Evolutionary conservation across 2,113 vertebrate genomes (phyloP).

Genomic region (Galeopterus variegatus): DNA sequence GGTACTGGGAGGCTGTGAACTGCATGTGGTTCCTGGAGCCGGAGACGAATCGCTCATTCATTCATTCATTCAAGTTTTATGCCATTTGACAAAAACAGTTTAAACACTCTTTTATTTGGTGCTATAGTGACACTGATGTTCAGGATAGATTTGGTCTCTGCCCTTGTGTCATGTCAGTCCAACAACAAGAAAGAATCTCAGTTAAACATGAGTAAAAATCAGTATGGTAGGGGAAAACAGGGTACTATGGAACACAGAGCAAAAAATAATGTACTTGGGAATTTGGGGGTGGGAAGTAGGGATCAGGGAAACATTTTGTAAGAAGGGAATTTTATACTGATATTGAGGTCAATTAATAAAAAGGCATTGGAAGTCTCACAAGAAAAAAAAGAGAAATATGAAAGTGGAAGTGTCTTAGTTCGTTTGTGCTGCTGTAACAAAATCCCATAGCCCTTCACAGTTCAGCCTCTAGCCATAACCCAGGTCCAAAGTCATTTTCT

Average conservation of each 20-base stretch:
- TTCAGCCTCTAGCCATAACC: background rate
- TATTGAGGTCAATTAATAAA: background rate
- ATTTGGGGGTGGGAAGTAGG: background rate
- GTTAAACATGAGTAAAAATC: background rate
- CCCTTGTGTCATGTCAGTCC: background rate
- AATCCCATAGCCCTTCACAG: background rate
- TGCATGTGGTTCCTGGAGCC: background rate
- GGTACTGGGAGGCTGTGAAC: background rate
- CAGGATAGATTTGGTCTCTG: background rate
- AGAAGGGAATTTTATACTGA: background rate
- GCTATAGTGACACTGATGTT: background rate
- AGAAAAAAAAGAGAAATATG: background rate
- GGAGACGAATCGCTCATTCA: background rate
- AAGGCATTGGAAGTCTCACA: background rate
- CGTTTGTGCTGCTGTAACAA: background rate
- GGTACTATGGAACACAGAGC: background rate
- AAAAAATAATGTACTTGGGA: background rate
- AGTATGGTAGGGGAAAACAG: background rate
- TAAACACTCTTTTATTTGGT: background rate
- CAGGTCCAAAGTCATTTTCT: background rate
- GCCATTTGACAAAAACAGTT: background rate
- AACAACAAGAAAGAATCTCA: background rate
- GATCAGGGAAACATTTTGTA: background rate
- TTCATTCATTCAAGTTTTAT: background rate
- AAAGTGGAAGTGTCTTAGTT: background rate